phyloP scores from a whole-genome alignment of 2,113 vertebrate species.

The Cololabis saira region DNA sequence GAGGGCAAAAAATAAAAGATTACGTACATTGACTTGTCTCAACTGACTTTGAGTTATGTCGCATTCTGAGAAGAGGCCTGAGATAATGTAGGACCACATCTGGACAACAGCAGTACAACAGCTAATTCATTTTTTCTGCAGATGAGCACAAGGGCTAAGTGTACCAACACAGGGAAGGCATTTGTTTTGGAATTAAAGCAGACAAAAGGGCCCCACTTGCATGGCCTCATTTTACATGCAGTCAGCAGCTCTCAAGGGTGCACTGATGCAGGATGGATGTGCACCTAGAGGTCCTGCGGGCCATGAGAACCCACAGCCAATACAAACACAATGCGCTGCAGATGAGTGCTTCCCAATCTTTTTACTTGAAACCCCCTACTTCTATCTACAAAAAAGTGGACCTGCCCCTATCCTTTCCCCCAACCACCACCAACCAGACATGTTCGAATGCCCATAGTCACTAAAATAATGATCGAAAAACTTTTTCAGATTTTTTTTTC shows the following conservation, averaged over 20 bases:
- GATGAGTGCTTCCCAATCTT: not conserved
- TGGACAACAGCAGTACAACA: conserved; percentile 44
- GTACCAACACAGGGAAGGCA: conserved; percentile 29
- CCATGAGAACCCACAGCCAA: conserved; percentile 16
- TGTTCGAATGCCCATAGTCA: too few species aligned
- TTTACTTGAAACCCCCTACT: not conserved
- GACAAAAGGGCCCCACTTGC: conserved; percentile 35
- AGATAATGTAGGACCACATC: conserved; percentile 48
- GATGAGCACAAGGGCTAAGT: conserved; percentile 32
- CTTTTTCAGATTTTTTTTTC: too few species aligned
- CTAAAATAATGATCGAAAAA: too few species aligned
- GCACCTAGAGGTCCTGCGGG: conserved; percentile 29
- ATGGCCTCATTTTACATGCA: conserved; percentile 39
- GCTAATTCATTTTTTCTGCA: conserved; percentile 38
- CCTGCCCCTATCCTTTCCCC: too few species aligned
- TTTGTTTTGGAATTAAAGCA: conserved; percentile 52
- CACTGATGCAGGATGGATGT: conserved; percentile 36
- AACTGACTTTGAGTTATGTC: conserved; percentile 33
- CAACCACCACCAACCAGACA: too few species aligned
- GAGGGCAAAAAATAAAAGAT: not conserved
- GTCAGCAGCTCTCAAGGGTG: conserved; percentile 31
- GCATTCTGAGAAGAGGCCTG: conserved; percentile 35
- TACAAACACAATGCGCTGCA: not conserved
- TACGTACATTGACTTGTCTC: conserved; percentile 22
- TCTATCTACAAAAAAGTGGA: not conserved